Evolutionary conservation across 1,140 invertebrate genomes (phyloP), one percentile per base, ranked within the genome.

Genomic region (Drosophila orosa): DNA sequence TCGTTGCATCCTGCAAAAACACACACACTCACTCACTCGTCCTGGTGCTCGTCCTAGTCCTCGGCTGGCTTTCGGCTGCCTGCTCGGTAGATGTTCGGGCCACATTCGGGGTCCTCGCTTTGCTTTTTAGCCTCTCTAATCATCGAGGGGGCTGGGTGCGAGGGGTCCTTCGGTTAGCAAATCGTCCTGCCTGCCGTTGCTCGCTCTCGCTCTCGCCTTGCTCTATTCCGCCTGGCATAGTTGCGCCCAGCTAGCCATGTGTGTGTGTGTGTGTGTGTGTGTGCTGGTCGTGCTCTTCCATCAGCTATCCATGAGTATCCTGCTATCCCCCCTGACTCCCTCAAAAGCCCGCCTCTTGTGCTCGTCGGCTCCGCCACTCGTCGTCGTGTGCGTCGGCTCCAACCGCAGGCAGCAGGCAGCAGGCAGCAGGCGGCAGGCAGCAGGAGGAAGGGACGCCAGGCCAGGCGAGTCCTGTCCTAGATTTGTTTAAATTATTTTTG

Each of bases 401-500:
- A 24, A 31, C 50, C 68, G 13, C 68, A 33, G 61, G 44, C 72
- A 66, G 24, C 5, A 33, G 33, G 71, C 29, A 5, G 17, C 13
- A 6, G 45, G 27, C 35, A 22, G 25, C n/a, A n/a, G 15, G 37
- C 13, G 45, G 25, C 3, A 13, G 29, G n/a, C n/a, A n/a, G 22
- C 3, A 1, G 40, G n/a, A 15, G 6, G 17, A 25, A 25, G 58
- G 22, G 58, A 44, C 29, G 45, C 33, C 40, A 48, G 50, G 45
- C 33, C 40, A 48, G 50, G 29, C 6, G 37, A 60, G 31, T 54
- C 62, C 62, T 86, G 83, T 84, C 90, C 86, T 90, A 90, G 86
- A 91, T 91, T 91, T 91, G 90, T 91, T 91, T 91, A 86, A 91
- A 91, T 87, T 85, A 82, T 91, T 71, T 71, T 90, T 91, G 90